These are phyloP conservation scores for Anabas testudineus DNA, from an alignment of 2,797 vertebrate species.

Conservation along the genomic window DNA sequence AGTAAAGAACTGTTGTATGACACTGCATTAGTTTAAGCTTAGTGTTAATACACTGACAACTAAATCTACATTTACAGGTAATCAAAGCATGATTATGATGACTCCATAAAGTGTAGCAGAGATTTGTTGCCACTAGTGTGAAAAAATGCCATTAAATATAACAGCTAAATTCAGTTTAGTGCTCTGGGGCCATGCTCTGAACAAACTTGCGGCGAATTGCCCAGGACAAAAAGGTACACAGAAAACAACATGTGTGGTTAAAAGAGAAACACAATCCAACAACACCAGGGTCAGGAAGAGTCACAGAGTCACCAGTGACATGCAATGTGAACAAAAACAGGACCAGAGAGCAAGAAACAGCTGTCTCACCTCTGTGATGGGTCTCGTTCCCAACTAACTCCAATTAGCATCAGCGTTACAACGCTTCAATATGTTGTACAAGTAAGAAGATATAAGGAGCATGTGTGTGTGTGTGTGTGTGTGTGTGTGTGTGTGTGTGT, in stretches of 20 bases:
- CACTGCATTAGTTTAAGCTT: not conserved
- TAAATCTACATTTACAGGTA: not conserved
- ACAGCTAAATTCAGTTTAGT: not conserved
- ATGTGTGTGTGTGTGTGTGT: constrained; percentile 17
- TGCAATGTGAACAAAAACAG: not conserved
- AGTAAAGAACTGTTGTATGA: not conserved
- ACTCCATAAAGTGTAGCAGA: no score
- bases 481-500: constrained; percentile 28
- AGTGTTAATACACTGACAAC: no score
- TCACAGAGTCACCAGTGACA: not conserved
- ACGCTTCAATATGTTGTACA: constrained; percentile 26
- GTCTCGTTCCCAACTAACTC: constrained; percentile 6
- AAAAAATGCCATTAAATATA: not conserved
- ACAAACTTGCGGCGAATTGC: not conserved
- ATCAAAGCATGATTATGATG: no score
- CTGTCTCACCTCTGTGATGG: constrained; percentile 28
- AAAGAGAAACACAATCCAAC: constrained; percentile 17
- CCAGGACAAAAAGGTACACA: not conserved
- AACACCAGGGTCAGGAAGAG: not conserved
- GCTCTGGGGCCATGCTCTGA: no score
- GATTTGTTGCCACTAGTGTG: not conserved
- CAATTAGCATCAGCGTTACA: constrained; percentile 32
- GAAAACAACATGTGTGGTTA: not conserved
- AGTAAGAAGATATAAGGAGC: constrained; percentile 6
- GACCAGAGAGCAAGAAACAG: constrained; percentile 22